phyloP scores from a whole-genome alignment of 1,140 invertebrate species.

The Aplysia californica region DNA sequence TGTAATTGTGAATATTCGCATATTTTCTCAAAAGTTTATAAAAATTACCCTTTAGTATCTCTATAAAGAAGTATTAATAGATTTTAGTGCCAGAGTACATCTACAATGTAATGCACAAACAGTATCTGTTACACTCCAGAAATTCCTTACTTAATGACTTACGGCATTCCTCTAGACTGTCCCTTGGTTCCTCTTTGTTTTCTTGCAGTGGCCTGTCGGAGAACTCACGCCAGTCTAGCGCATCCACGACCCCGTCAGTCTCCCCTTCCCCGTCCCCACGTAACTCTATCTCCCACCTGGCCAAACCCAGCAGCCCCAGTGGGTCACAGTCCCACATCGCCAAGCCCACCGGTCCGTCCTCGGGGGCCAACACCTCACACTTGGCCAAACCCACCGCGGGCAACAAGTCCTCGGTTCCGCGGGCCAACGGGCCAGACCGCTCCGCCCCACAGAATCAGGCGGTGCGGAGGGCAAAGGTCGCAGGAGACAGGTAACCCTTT shows the following conservation, averaged over 20 bases:
- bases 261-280: constrained; percentile 16
- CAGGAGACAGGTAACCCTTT: constrained; percentile 26
- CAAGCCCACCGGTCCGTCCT: constrained; percentile 1
- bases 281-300: constrained; percentile 24
- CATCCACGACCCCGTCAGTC: constrained; percentile 26
- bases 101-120: too few relatives aligned
- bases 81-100: too few relatives aligned
- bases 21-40: too few relatives aligned
- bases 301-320: constrained; percentile 9
- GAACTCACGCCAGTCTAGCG: constrained; percentile 22
- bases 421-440: constrained; percentile 6
- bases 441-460: constrained; percentile 5
- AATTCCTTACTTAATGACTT: too few relatives aligned
- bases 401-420: constrained; percentile 7
- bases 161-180: too few relatives aligned
- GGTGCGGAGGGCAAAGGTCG: constrained; percentile 16
- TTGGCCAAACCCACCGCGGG: constrained; percentile 14
- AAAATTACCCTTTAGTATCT: too few relatives aligned
- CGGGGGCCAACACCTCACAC: constrained; percentile 1
- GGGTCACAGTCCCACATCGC: constrained; percentile 19
- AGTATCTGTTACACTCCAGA: too few relatives aligned
- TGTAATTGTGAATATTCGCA: too few relatives aligned
- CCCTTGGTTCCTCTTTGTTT: too few relatives aligned
- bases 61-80: too few relatives aligned
- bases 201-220: too few relatives aligned